These are phyloP conservation scores for Bugulina stolonifera DNA, from an alignment of 2,888 invertebrate genomes.

Conservation along the genomic window DNA sequence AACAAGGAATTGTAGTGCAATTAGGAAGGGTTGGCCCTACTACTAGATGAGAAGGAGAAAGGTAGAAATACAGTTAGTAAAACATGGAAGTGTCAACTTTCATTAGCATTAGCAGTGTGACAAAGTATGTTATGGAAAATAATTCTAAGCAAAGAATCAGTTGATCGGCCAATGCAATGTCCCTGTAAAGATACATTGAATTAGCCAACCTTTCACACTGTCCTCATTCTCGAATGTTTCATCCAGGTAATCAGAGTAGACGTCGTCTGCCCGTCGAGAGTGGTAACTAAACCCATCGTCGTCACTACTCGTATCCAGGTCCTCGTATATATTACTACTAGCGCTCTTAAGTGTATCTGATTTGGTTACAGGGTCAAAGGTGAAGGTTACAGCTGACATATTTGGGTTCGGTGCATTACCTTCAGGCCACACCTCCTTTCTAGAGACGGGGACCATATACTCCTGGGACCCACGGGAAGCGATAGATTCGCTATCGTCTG, in stretches of 20 bases:
- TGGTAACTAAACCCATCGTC: background rate
- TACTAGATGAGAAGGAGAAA: too few relatives aligned
- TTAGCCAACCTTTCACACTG: background rate
- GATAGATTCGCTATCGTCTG: background rate
- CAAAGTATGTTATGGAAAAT: too few relatives aligned
- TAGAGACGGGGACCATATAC: constrained; percentile 9
- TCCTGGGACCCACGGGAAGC: background rate
- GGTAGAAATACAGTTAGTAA: too few relatives aligned
- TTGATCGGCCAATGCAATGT: too few relatives aligned
- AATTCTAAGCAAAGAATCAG: too few relatives aligned
- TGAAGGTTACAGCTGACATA: background rate
- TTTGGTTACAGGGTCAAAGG: background rate
- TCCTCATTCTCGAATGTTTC: constrained; percentile 9
- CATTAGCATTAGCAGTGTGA: too few relatives aligned
- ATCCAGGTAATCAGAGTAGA: constrained; percentile 5
- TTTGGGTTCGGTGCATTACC: background rate
- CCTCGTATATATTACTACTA: constrained; percentile 16
- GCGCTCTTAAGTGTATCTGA: background rate
- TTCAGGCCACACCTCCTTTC: background rate
- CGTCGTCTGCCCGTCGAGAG: background rate
- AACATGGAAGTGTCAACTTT: too few relatives aligned
- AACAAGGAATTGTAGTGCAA: too few relatives aligned
- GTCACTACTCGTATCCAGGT: background rate
- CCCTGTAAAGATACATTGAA: too few relatives aligned
- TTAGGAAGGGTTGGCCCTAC: too few relatives aligned